Base-by-base conservation (phyloP, 2,113 vertebrate genomes). In the Sula dactylatra region DNA sequence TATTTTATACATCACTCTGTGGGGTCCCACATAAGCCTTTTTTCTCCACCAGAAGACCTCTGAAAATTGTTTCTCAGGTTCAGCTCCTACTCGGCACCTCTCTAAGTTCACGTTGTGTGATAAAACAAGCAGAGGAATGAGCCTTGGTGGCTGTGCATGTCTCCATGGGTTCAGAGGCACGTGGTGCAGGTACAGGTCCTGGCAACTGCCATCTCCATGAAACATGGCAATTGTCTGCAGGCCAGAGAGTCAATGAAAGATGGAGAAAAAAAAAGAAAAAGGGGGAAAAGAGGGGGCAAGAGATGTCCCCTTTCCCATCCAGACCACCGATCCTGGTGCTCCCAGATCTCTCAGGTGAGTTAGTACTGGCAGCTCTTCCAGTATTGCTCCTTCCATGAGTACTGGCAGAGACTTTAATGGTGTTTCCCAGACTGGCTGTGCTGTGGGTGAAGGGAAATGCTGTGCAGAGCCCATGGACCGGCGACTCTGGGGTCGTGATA, bases 181-280 rank as follows among this genome's bases (percentile, higher is more conserved):
- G 1, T 27, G 40, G n/a, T 0, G 0, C 24, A n/a, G 65, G 36
- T 14, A 20, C 36, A 0, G 0, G 29, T 29, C 36, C 34, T 34
- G 55, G 82, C 65, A 83, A 16, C 4, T 5, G 3, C 40, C 38
- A 49, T 0, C 56, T 42, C 47, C n/a, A 38, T 3, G 3, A n/a
- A 62, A 29, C 2, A 2, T 11, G 47, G 58, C 42, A 49, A 72
- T n/a, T 32, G 59, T 8, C 31, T 54, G 38, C 24, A 71, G 40
- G 21, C 4, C 64, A 49, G 18, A 78, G 49, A 4, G 56, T 6
- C 21, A 45, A 10, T 16, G 64, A 34, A 45, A 42, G 69, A 22
- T 50, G 25, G 36, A 52, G 16, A 32, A 72, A 34, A 47, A 64
- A 13, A 14, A 42, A 42, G 54, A 17, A 78, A 47, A 74, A 13